Evolutionary conservation across 2,888 invertebrate genomes (phyloP).

Genomic region (Steromphala cineraria): DNA sequence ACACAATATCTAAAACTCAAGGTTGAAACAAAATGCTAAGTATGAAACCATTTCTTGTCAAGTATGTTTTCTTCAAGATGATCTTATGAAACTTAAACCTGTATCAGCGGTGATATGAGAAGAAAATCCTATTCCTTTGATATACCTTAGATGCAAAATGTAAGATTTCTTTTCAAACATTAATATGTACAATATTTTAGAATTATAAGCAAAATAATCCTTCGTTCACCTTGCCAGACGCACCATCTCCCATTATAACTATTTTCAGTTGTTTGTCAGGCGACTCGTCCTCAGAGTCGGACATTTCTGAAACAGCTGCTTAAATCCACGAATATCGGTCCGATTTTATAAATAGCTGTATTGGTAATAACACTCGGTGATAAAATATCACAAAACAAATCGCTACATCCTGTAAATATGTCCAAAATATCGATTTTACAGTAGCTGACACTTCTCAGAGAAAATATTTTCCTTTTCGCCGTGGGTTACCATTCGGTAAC

Average conservation of each 20-base stretch:
- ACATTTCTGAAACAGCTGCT: slow-evolving; percentile 57
- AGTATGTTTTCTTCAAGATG: too few species aligned
- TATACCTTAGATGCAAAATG: too few species aligned
- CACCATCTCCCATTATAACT: slow-evolving; percentile 87
- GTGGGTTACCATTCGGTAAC: slow-evolving; percentile 19
- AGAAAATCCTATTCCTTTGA: too few species aligned
- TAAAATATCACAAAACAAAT: not conserved
- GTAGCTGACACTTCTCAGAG: not conserved
- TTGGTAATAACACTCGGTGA: not conserved
- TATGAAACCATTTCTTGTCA: too few species aligned
- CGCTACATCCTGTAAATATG: not conserved
- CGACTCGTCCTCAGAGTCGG: slow-evolving; percentile 73
- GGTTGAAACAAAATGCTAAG: too few species aligned
- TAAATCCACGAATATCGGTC: slow-evolving; percentile 17
- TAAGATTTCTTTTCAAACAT: too few species aligned
- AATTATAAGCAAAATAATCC: too few species aligned
- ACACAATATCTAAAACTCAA: too few species aligned
- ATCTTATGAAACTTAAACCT: too few species aligned
- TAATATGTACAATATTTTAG: too few species aligned
- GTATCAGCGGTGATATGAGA: too few species aligned
- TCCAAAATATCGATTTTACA: not conserved
- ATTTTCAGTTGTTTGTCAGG: slow-evolving; percentile 82
- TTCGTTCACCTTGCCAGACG: slow-evolving; percentile 86
- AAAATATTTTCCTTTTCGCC: slow-evolving; percentile 24
- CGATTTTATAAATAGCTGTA: not conserved